Evolutionary conservation across 2,113 vertebrate species (phyloP), one percentile per base, ranked within the genome.

Genomic region (Jacana jacana): DNA sequence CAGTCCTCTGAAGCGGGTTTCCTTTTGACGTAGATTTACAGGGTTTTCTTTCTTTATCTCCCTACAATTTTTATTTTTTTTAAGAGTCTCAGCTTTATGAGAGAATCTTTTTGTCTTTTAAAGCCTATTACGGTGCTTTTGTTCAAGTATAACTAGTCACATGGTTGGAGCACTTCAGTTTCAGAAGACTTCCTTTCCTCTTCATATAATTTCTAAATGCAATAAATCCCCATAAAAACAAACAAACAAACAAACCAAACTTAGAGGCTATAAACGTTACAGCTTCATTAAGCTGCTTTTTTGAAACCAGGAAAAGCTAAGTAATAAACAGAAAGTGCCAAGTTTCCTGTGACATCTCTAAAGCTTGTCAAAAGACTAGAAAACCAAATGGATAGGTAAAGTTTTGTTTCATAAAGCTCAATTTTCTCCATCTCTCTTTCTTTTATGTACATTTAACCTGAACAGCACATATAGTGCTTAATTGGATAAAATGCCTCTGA

Each of bases 281-380:
- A 52, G 17, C 52, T 92, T 96, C 77, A 89, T 95, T 93, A 87
- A 91, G 57, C 9, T 65, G 25, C 4, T n/a, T 89, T 95, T 95
- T 46, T 82, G 27, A 96, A 87, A 37, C 13, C 4, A 2, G 20
- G 6, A 85, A 87, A 81, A 89, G 6, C 17, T 37, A 84, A 81
- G 30, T 40, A 71, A 73, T 58, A 89, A 93, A 70, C 9, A 92
- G 75, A 60, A 63, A 88, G 27, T 89, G 23, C 3, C 19, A 7
- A 35, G 22, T 92, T 88, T 86, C 39, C 61, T 58, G 22, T 76
- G 57, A 55, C 17, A 33, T 85, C 30, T 73, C 42, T 84, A 81
- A 78, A 78, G 15, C 13, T 9, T 64, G 25, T 63, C 51, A 93
- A 84, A 91, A 64, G 17, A 70, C 80, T 60, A 89, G 68, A 93